Conservation (phyloP, 2,888 invertebrate genomes). For the Drosophila algonquin region DNA sequence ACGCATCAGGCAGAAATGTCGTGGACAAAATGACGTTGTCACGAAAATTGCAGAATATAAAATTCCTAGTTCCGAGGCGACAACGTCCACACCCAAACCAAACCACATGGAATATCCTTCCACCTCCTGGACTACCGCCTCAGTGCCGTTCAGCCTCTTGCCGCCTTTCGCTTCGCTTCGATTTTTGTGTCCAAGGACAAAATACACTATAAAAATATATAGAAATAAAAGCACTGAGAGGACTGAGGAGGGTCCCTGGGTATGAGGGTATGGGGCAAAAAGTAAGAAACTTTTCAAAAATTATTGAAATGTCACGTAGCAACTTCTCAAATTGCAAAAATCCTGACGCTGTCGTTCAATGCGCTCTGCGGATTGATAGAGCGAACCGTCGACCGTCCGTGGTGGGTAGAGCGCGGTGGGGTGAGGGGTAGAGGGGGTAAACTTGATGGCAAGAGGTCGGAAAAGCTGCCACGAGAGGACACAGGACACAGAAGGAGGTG, state of each 20-base stretch:
- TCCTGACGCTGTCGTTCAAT: slow-evolving; percentile 84
- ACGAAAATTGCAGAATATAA: slow-evolving; percentile 82
- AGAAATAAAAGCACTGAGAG: slow-evolving; percentile 19
- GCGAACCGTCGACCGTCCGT: slow-evolving; percentile 53
- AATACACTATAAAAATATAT: slow-evolving; percentile 68
- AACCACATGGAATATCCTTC: slow-evolving; percentile 65
- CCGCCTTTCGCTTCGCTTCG: slow-evolving; percentile 53
- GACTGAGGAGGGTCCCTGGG: slow-evolving; percentile 3
- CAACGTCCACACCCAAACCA: slow-evolving; percentile 47
- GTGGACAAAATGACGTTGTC: slow-evolving; percentile 82
- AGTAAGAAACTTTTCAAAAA: slow-evolving; percentile 82
- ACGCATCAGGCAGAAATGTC: slow-evolving; percentile 78
- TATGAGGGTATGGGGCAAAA: slow-evolving; percentile 30
- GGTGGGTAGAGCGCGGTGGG: background rate
- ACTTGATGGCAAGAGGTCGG: background rate
- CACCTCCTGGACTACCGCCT: slow-evolving; percentile 23
- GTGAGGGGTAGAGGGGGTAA: background rate
- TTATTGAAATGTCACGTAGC: slow-evolving; percentile 84
- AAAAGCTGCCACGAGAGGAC: background rate
- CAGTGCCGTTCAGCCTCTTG: background rate
- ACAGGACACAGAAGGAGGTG: slow-evolving; percentile 15
- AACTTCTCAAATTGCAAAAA: slow-evolving; percentile 84
- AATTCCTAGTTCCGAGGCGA: slow-evolving; percentile 75
- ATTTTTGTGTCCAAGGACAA: slow-evolving; percentile 74
- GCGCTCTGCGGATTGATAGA: slow-evolving; percentile 82